Conservation (phyloP, 1,140 invertebrate genomes). For the Paraescarpia echinospica region DNA sequence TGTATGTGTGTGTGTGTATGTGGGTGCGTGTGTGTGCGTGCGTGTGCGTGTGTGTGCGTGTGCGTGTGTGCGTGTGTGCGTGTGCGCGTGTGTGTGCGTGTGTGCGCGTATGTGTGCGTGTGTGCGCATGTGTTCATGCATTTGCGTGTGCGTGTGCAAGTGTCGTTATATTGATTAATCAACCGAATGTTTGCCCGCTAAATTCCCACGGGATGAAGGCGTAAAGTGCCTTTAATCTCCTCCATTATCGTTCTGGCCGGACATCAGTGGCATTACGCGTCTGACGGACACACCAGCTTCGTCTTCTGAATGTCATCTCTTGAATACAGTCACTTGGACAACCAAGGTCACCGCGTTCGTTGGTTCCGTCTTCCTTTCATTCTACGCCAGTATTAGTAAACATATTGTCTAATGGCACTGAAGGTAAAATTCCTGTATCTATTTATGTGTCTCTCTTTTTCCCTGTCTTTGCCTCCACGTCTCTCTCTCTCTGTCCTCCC, state of each 20-base stretch:
- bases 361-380: not conserved
- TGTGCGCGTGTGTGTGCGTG: constrained; percentile 10
- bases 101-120: not conserved
- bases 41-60: not conserved
- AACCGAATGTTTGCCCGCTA: not conserved
- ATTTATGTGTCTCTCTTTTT: too few species aligned
- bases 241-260: not conserved
- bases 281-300: not conserved
- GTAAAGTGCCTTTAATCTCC: constrained; percentile 6
- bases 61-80: constrained; percentile 9
- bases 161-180: not conserved
- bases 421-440: too few species aligned
- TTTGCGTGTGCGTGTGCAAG: too few species aligned
- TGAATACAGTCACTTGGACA: not conserved
- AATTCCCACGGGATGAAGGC: not conserved
- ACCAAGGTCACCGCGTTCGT: not conserved
- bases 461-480: not conserved
- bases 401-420: too few species aligned
- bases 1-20: too few species aligned
- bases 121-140: not conserved
- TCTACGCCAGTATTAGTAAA: not conserved
- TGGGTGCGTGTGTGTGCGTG: not conserved
- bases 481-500: not conserved
- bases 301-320: not conserved
- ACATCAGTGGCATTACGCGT: not conserved